Evolutionary conservation across 2,797 vertebrate species (phyloP), one percentile per base, ranked within the genome.

Genomic region (Allobates femoralis): DNA sequence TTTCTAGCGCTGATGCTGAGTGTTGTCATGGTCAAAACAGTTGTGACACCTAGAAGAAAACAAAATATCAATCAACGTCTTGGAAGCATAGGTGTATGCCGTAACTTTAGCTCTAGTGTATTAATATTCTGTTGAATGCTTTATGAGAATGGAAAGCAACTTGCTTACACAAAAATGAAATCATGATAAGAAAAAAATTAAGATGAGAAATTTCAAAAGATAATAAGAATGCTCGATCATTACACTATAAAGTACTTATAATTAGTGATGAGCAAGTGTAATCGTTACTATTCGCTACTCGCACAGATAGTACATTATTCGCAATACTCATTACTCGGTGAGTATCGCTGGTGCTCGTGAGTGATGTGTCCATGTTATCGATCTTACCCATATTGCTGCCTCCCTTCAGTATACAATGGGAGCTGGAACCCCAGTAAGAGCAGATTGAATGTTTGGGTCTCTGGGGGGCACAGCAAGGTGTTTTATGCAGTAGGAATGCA

Each of bases 11-110:
- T 99, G 91, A 99, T 99, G 87, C 98, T 99, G 71, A 99, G 93
- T 1, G 98, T 99, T 34, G 98, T 99, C 98, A 99, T 99, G 7
- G 98, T 99, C 74, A 99, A 93, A 55, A 99, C 98, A 3, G 98
- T 99, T 76, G 98, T 99, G 66, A 99, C 98, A 89, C 98, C 98
- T 99, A 92, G 14, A 90, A 89, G 55, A 84, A 83, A 18, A 81
- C 3, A 64, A 77, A 80, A 34, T 5, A 56, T 78, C 32, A 37
- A 58, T 58, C 30, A 78, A 55, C 3, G 26, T 30, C 21, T 71
- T 71, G 14, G 41, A 1, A 32, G 1, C 34, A 37, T 69, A 69
- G 6, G 6, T 28, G 26, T 34, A 23, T 69, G 2, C 1, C 66
- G 10, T 2, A 2, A 7, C 19, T 2, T n/a, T n/a, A 23, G n/a